phyloP scores from a whole-genome alignment of 1,140 invertebrate species.

The Drosophila leontia region DNA sequence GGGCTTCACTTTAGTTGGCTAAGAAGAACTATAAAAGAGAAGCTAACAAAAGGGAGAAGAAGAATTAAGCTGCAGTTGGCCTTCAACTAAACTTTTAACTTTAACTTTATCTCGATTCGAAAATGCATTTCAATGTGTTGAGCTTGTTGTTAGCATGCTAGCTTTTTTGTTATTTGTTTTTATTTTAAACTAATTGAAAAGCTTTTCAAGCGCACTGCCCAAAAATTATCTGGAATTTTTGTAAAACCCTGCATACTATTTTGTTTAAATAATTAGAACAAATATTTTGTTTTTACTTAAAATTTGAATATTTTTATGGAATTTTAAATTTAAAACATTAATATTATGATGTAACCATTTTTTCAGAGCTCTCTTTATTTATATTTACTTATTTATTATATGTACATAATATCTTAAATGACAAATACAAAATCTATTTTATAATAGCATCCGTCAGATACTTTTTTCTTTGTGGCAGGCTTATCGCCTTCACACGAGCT shows the following conservation, averaged over 20 bases:
- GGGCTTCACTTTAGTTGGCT: constrained; percentile 27
- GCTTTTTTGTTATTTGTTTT: constrained; percentile 4
- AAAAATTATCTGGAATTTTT: neutral
- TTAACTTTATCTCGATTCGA: constrained; percentile 20
- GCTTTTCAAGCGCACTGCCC: constrained; percentile 3
- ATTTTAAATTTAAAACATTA: too few species aligned
- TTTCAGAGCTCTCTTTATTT: too few species aligned
- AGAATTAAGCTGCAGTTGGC: constrained; percentile 30
- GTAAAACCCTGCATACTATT: too few species aligned
- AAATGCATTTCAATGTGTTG: constrained; percentile 32
- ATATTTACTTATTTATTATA: too few species aligned
- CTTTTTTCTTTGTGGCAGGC: constrained; percentile 4
- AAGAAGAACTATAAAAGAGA: constrained; percentile 1
- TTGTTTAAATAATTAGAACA: neutral
- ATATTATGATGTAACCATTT: too few species aligned
- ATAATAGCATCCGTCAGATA: neutral
- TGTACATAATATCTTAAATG: neutral
- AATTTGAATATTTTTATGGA: too few species aligned
- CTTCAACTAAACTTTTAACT: constrained; percentile 38
- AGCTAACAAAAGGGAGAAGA: constrained; percentile 1
- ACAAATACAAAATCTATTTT: neutral
- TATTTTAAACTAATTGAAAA: constrained; percentile 35
- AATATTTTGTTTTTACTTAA: neutral
- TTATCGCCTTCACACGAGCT: constrained; percentile 18
- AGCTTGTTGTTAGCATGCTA: neutral